Conservation (phyloP, 2,113 vertebrate species). For the Excalfactoria chinensis region DNA sequence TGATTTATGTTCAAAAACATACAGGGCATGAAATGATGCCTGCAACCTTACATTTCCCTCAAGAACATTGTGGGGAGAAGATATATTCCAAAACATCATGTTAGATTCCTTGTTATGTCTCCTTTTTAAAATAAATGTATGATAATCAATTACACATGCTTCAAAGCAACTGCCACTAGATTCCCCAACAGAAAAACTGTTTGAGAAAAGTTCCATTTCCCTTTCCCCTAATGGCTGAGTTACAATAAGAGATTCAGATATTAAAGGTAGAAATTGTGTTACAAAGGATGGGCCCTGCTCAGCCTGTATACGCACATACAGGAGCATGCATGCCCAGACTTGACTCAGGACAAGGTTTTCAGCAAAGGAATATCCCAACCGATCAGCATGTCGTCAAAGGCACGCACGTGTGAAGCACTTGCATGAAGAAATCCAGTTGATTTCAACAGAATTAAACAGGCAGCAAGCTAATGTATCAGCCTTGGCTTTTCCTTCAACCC, state of each 20-base stretch:
- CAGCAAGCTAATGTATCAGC: slow-evolving; percentile 28
- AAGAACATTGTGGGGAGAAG: slow-evolving; percentile 78
- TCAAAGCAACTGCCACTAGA: slow-evolving; percentile 69
- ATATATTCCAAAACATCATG: slow-evolving; percentile 79
- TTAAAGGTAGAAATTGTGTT: background rate
- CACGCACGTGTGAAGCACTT: slow-evolving; percentile 15
- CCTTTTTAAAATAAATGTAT: slow-evolving; percentile 78
- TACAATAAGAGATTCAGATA: slow-evolving; percentile 60
- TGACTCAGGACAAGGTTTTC: slow-evolving; percentile 50
- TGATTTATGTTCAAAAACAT: slow-evolving; percentile 87
- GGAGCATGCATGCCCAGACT: slow-evolving; percentile 39
- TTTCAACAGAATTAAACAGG: slow-evolving; percentile 31
- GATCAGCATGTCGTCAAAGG: slow-evolving; percentile 66
- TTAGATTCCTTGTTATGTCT: slow-evolving; percentile 75
- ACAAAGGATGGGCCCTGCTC: slow-evolving; percentile 17
- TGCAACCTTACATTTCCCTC: slow-evolving; percentile 83
- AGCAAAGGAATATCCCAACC: slow-evolving; percentile 51
- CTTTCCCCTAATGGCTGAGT: slow-evolving; percentile 47
- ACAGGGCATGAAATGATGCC: slow-evolving; percentile 86
- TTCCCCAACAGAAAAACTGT: slow-evolving; percentile 71
- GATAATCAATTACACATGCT: slow-evolving; percentile 77
- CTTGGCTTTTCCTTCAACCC: slow-evolving; percentile 38
- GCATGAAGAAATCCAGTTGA: slow-evolving; percentile 26
- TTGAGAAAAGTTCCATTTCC: slow-evolving; percentile 66
- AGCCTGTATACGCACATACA: slow-evolving; percentile 19